Percentiles rank a stretch among this genome's conserved stretches.
Evolutionary conservation across 2,888 invertebrate genomes (phyloP).

Genomic region (Tinea semifulvella): DNA sequence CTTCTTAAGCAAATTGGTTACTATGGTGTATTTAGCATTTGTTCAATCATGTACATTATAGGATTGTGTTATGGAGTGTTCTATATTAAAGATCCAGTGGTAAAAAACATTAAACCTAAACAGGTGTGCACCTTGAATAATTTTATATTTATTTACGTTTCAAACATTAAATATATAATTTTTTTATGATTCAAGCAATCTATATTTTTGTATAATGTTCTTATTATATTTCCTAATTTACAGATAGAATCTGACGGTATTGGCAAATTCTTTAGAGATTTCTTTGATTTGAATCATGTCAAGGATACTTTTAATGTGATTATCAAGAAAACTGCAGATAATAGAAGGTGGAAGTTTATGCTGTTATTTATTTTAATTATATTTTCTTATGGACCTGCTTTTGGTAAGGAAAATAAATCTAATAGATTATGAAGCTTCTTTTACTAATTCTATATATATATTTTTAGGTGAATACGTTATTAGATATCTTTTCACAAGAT

Average conservation of each 20-base stretch:
- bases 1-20: constrained; percentile 51
- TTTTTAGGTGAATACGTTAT: constrained; percentile 51
- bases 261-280: constrained; percentile 38
- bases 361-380: constrained; percentile 40
- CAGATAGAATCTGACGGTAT: constrained; percentile 19
- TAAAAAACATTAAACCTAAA: constrained; percentile 33
- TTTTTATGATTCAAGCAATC: too few relatives aligned
- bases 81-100: constrained; percentile 44
- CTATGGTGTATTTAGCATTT: constrained; percentile 57
- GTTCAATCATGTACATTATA: constrained; percentile 43
- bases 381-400: constrained; percentile 47
- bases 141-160: too few relatives aligned
- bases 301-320: constrained; percentile 57
- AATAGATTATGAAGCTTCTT: background rate
- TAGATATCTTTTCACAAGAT: constrained; percentile 52
- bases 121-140: too few relatives aligned
- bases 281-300: constrained; percentile 62
- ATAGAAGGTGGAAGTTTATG: constrained; percentile 44
- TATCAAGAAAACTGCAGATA: constrained; percentile 55
- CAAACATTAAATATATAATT: too few relatives aligned
- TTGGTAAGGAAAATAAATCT: constrained; percentile 34
- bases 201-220: too few relatives aligned
- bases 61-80: constrained; percentile 52
- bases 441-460: background rate
- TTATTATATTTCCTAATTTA: too few relatives aligned